Conservation (phyloP, 2,797 vertebrate genomes). For the Toxotes lorentzi region DNA sequence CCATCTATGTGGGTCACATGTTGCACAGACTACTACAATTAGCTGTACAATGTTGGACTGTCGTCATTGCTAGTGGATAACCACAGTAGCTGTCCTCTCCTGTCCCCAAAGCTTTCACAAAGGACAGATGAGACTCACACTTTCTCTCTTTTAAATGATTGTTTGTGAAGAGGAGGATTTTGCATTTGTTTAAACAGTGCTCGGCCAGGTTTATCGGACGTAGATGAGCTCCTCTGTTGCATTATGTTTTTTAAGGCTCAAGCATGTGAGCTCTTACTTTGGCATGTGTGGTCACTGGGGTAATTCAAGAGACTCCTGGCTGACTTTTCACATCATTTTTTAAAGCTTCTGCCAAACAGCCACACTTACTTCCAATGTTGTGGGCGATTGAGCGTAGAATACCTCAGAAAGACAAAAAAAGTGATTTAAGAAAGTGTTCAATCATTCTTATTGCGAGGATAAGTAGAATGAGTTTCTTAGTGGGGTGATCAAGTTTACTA, state of each 20-base stretch:
- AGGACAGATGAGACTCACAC: conserved; percentile 11
- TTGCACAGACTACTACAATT: conserved; percentile 69
- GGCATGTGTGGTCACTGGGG: conserved; percentile 41
- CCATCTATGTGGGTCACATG: conserved; percentile 78
- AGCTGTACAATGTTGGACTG: conserved; percentile 62
- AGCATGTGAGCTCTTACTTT: conserved; percentile 46
- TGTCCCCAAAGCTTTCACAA: conserved; percentile 16
- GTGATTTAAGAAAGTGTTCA: conserved; percentile 21
- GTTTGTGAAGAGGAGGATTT: conserved; percentile 6
- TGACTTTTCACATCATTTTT: conserved; percentile 47
- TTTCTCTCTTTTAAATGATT: conserved; percentile 6
- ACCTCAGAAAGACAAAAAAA: neutral
- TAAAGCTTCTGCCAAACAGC: conserved; percentile 46
- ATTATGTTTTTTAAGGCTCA: conserved; percentile 8
- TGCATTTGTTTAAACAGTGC: neutral
- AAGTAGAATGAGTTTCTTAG: conserved; percentile 9
- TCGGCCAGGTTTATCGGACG: conserved; percentile 11
- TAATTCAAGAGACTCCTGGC: conserved; percentile 43
- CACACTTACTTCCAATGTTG: conserved; percentile 22
- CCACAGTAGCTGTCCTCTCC: conserved; percentile 21
- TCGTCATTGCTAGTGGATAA: conserved; percentile 35
- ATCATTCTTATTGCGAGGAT: conserved; percentile 7
- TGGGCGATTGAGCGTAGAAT: neutral
- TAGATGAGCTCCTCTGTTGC: conserved; percentile 12
- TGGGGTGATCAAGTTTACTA: conserved; percentile 13